Evolutionary conservation across 2,797 vertebrate species (phyloP).

Genomic region (Ataeniobius toweri): DNA sequence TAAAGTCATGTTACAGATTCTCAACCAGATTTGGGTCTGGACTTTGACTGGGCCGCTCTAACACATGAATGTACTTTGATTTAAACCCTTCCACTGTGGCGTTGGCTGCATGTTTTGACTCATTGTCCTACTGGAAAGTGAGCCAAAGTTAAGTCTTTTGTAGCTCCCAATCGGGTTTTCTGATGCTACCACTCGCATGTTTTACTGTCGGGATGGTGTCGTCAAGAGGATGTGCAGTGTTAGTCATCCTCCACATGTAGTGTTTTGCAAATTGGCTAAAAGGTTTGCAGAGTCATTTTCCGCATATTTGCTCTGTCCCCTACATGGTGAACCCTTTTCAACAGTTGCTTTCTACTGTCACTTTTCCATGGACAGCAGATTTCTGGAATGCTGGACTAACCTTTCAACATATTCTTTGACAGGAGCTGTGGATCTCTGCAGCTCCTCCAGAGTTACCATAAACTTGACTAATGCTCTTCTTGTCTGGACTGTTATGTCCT

Average conservation of each 20-base stretch:
- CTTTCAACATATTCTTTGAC: no score
- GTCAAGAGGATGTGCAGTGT: neutral
- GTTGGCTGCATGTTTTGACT: no score
- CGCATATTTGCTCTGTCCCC: neutral
- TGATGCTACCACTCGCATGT: neutral
- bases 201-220: neutral
- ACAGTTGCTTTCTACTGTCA: no score
- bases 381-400: no score
- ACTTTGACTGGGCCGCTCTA: no score
- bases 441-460: neutral
- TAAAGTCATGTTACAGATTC: no score
- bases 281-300: neutral
- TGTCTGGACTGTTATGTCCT: neutral
- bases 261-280: neutral
- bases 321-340: neutral
- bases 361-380: no score
- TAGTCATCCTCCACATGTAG: neutral
- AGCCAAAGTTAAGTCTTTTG: neutral
- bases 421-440: no score
- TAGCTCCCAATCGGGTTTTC: neutral
- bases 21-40: no score
- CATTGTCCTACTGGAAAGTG: no score
- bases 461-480: neutral
- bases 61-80: no score
- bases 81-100: no score